Evolutionary conservation across 2,888 invertebrate genomes (phyloP).

Genomic region (Hypena proboscidalis): DNA sequence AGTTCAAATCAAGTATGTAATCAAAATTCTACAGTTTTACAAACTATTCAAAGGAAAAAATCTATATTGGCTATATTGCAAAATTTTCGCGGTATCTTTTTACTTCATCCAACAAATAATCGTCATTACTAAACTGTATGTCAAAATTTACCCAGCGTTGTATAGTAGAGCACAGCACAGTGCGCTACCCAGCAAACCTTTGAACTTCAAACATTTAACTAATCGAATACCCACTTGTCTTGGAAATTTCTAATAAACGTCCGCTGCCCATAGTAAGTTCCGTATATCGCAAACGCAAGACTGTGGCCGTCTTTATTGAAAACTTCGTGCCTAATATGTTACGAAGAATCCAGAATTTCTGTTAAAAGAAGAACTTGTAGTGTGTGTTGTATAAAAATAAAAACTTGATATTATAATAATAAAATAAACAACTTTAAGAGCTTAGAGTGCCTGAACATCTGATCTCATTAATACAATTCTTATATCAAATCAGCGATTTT

Average conservation of each 20-base stretch:
- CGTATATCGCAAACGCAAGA: slow-evolving; percentile 10
- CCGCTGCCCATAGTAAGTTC: slow-evolving; percentile 21
- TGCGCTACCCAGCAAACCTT: slow-evolving; percentile 44
- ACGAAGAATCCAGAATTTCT: background rate
- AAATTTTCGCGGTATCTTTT: slow-evolving; percentile 7
- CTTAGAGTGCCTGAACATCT: no score
- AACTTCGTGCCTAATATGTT: background rate
- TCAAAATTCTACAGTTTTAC: no score
- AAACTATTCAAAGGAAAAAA: no score
- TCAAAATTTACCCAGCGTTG: slow-evolving; percentile 27
- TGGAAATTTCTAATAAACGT: slow-evolving; percentile 43
- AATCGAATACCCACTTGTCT: slow-evolving; percentile 54
- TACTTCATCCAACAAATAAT: slow-evolving; percentile 28
- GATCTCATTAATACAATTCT: no score
- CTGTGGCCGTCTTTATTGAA: slow-evolving; percentile 3
- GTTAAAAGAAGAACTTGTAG: no score
- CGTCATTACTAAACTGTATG: slow-evolving; percentile 47
- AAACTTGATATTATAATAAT: no score
- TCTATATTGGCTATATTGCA: background rate
- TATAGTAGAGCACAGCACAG: slow-evolving; percentile 28
- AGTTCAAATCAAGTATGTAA: no score
- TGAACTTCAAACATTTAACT: slow-evolving; percentile 55
- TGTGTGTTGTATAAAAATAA: no score
- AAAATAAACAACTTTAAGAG: no score
- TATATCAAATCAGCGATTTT: no score